Percentiles rank a stretch among this genome's conserved stretches.
These are phyloP conservation scores for Gallinago media DNA, from an alignment of 2,113 vertebrate genomes.

Conservation along the genomic window DNA sequence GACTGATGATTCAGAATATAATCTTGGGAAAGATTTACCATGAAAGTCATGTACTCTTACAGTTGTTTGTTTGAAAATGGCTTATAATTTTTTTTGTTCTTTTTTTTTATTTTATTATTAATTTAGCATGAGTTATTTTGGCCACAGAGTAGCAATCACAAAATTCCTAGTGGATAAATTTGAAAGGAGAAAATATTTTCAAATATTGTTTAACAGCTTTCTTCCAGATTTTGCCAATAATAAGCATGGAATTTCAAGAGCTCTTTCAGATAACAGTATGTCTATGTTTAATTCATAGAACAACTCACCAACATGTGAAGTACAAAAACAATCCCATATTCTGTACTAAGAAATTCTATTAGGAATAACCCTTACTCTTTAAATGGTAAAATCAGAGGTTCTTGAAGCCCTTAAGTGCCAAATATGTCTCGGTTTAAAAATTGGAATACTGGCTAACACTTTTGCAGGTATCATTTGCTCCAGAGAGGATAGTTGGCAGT, in stretches of 20 bases:
- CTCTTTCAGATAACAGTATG: background rate
- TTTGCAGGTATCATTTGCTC: background rate
- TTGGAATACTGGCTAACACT: background rate
- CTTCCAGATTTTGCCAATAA: background rate
- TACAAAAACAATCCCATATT: background rate
- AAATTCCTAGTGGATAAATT: background rate
- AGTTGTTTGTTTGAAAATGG: background rate
- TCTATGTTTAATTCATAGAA: background rate
- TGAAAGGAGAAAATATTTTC: background rate
- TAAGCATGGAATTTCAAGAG: background rate
- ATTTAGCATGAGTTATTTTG: background rate
- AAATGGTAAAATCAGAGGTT: background rate
- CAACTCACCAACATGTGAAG: background rate
- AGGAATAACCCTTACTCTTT: background rate
- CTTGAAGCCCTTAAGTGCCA: background rate
- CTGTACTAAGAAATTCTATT: background rate
- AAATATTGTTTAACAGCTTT: background rate
- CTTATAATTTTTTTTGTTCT: accelerated
- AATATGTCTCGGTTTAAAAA: background rate
- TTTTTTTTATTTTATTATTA: background rate
- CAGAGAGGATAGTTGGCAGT: background rate
- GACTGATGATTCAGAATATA: background rate
- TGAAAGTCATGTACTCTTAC: background rate
- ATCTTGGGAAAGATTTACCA: background rate
- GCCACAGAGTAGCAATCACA: background rate